Conservation (phyloP, 2,797 vertebrate species). For the Pteronotus mesoamericanus region DNA sequence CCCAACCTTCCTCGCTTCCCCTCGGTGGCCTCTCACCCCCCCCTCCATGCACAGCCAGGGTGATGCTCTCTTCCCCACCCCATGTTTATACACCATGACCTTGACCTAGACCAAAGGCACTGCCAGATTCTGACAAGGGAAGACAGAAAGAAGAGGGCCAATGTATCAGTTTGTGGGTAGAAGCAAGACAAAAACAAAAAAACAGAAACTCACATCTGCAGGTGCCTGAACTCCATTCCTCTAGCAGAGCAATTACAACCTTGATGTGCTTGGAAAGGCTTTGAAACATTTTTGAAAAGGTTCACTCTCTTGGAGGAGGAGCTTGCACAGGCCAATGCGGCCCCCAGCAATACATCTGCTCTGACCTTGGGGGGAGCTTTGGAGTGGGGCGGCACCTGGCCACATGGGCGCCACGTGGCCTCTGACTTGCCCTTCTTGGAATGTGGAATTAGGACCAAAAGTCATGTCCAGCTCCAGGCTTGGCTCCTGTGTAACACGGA, state of each 20-base stretch:
- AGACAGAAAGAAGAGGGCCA: background rate
- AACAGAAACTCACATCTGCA: background rate
- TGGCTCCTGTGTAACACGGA: background rate
- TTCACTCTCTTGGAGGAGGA: background rate
- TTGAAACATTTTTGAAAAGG: background rate
- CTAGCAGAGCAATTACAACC: background rate
- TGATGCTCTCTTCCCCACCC: rapidly evolving
- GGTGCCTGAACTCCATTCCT: background rate
- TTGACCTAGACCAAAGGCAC: background rate
- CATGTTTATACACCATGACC: background rate
- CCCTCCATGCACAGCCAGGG: background rate
- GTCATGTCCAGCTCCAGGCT: background rate
- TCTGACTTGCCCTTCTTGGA: background rate
- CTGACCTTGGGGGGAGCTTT: background rate
- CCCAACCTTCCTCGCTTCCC: too few species aligned
- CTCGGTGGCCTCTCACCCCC: background rate
- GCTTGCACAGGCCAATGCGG: background rate
- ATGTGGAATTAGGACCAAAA: background rate
- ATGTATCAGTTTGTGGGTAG: background rate
- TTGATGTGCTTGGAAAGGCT: background rate
- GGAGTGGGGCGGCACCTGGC: background rate
- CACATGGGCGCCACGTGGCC: background rate
- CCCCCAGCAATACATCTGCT: background rate
- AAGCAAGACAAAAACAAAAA: background rate
- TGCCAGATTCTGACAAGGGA: background rate